Evolutionary conservation across 2,888 invertebrate species (phyloP).

Genomic region (Nasonia oneida): DNA sequence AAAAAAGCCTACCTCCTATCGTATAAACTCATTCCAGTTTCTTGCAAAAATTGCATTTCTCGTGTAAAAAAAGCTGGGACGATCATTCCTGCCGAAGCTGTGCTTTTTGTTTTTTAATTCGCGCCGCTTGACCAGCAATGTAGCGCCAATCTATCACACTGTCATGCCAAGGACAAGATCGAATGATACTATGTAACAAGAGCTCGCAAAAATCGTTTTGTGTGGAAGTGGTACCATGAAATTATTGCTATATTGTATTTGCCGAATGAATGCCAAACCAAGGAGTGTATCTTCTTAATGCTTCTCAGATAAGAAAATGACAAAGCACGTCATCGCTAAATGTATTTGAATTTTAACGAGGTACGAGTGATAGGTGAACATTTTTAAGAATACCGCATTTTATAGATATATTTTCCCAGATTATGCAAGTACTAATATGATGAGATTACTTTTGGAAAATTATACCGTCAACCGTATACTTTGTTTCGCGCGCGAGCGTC

Average conservation of each 20-base stretch:
- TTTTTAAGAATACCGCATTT: constrained; percentile 45
- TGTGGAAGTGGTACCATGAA: constrained; percentile 27
- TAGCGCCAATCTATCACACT: constrained; percentile 15
- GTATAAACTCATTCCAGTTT: constrained; percentile 29
- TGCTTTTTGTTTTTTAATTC: constrained; percentile 22
- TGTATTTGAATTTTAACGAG: not conserved
- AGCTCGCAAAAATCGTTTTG: constrained; percentile 43
- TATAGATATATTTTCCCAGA: constrained; percentile 53
- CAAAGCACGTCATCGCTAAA: constrained; percentile 3
- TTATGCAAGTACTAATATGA: constrained; percentile 1
- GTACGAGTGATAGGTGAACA: constrained; percentile 21
- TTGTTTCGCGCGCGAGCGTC: constrained; percentile 4
- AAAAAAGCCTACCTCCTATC: not conserved
- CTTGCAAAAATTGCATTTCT: constrained; percentile 38
- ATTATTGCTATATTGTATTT: constrained; percentile 39
- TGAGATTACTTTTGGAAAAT: constrained; percentile 43
- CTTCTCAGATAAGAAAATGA: constrained; percentile 9
- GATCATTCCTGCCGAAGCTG: constrained; percentile 38
- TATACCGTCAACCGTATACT: constrained; percentile 22
- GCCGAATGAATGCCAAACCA: constrained; percentile 32
- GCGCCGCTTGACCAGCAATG: not conserved
- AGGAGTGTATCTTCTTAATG: constrained; percentile 49
- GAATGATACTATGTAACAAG: constrained; percentile 42
- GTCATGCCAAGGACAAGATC: constrained; percentile 17
- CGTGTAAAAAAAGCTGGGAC: constrained; percentile 14